phyloP scores from a whole-genome alignment of 2,113 vertebrate genomes.

The Helogale parvula region DNA sequence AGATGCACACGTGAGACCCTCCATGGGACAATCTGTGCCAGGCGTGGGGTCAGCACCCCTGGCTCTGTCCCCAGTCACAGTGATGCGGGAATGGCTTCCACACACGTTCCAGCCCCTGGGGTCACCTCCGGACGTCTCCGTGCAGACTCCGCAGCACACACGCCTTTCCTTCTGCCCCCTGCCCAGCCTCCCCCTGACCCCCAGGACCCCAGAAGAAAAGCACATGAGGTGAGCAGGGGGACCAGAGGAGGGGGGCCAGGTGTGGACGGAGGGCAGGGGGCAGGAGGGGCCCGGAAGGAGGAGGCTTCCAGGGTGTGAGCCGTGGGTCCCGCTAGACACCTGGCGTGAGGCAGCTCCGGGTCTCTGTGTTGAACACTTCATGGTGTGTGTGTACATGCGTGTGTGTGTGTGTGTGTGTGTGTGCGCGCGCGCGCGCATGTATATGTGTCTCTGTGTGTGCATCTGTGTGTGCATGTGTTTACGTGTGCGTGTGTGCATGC shows the following conservation, averaged over 20 bases:
- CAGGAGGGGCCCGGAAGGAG: not conserved
- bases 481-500: not conserved
- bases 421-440: not conserved
- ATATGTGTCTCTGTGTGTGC: too few species aligned
- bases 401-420: not conserved
- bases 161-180: not conserved
- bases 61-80: not conserved
- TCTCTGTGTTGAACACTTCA: not conserved
- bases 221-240: not conserved
- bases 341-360: not conserved
- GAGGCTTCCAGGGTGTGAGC: not conserved
- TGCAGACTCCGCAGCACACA: not conserved
- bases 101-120: not conserved
- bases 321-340: not conserved
- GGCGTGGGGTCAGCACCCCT: too few species aligned
- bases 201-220: not conserved
- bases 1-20: not conserved
- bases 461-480: fast-evolving
- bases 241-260: not conserved
- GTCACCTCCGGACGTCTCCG: not conserved
- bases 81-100: not conserved
- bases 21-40: too few species aligned
- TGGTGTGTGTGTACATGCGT: not conserved
- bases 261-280: not conserved
- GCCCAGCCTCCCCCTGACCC: not conserved